Evolutionary conservation across 2,888 invertebrate genomes (phyloP).

Genomic region (Cerastis rubricosa): DNA sequence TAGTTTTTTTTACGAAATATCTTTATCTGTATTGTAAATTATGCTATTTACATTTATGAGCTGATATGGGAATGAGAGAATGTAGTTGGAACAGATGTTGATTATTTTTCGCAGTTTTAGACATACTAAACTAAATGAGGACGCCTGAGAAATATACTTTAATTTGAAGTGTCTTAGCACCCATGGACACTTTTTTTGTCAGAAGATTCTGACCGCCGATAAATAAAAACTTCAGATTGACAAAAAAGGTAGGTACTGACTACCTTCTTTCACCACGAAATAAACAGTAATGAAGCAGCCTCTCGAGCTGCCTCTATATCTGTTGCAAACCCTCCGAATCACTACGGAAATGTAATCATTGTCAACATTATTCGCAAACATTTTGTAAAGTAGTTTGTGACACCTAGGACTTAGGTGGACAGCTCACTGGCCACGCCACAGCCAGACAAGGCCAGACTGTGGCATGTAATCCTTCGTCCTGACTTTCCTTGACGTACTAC

Average conservation of each 20-base stretch:
- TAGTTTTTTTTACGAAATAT: slow-evolving; percentile 61
- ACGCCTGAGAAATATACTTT: background rate
- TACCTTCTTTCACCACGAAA: background rate
- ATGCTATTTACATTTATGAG: slow-evolving; percentile 53
- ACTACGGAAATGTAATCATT: slow-evolving; percentile 20
- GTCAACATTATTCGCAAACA: slow-evolving; percentile 7
- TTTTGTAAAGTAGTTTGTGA: slow-evolving; percentile 26
- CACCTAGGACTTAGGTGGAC: slow-evolving; percentile 19
- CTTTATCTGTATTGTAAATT: slow-evolving; percentile 58
- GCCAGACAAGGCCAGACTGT: slow-evolving; percentile 23
- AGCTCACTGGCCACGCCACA: slow-evolving; percentile 13
- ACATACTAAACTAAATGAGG: background rate
- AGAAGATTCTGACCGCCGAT: background rate
- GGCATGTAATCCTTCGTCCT: slow-evolving; percentile 41
- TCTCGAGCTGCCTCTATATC: background rate
- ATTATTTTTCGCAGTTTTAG: slow-evolving; percentile 21
- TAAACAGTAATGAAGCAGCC: background rate
- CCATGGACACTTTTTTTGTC: background rate
- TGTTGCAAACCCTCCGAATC: background rate
- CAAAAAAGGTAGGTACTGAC: too few relatives aligned
- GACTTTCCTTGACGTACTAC: slow-evolving; percentile 18
- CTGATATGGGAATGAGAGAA: slow-evolving; percentile 44
- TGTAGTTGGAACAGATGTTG: slow-evolving; percentile 10
- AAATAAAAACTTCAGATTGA: background rate
- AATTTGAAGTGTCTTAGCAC: background rate